A percentile compares a stretch with the other conserved stretches of the same genome.
phyloP scores from a whole-genome alignment of 2,888 invertebrate genomes.

The Eledone cirrhosa region DNA sequence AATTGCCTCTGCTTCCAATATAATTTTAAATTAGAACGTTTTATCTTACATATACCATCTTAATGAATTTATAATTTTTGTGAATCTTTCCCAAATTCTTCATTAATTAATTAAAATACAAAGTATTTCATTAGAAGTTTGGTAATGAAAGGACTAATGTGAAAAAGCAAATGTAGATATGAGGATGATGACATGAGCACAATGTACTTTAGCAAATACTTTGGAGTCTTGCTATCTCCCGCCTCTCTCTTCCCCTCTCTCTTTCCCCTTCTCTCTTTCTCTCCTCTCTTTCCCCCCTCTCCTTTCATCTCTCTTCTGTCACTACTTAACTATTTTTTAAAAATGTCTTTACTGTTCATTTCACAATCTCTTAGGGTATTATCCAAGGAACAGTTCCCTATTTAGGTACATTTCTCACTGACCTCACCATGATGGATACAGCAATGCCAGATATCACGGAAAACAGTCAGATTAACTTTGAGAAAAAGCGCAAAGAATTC shows the following conservation, averaged over 20 bases:
- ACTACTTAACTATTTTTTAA: neutral
- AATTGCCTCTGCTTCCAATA: too few species aligned
- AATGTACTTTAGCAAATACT: too few species aligned
- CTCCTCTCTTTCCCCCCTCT: neutral
- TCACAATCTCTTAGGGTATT: conserved; percentile 47
- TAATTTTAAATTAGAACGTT: too few species aligned
- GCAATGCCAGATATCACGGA: conserved; percentile 72
- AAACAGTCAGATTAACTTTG: conserved; percentile 90
- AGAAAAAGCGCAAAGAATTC: conserved; percentile 97
- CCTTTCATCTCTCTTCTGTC: neutral
- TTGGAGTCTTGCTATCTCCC: too few species aligned
- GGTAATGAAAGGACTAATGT: too few species aligned
- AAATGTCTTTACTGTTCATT: neutral
- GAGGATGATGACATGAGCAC: too few species aligned
- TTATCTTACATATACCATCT: too few species aligned
- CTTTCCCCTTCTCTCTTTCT: neutral
- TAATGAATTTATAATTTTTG: too few species aligned
- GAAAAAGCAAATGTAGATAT: too few species aligned
- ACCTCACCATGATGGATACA: conserved; percentile 98
- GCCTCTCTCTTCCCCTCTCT: neutral
- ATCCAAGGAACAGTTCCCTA: conserved; percentile 90
- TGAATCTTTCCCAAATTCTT: too few species aligned
- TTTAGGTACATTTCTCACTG: conserved; percentile 96
- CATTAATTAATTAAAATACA: too few species aligned
- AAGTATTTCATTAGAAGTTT: too few species aligned